Base-by-base conservation (phyloP, 2,888 invertebrate genomes). In the Agrotis ipsilon region DNA sequence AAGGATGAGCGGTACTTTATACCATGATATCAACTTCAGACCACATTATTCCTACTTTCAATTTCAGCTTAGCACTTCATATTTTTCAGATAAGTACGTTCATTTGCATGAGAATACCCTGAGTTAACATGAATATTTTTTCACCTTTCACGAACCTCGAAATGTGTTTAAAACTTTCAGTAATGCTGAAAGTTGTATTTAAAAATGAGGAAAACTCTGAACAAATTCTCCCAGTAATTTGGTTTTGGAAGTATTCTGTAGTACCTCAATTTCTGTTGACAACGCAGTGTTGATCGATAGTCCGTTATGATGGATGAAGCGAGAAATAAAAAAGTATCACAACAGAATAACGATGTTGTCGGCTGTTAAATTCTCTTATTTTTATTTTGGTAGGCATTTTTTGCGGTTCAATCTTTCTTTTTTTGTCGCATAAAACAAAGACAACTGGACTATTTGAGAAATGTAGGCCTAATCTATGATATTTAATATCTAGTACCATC, bases 261-360 rank as follows among this genome's bases (percentile, higher is more conserved):
- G 51, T 61, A 32, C 51, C 45, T 64, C 55, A 61, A 61, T 57
- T 54, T 68, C n/a, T 58, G 49, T 51, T 58, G 61, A 61, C 74
- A 74, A n/a, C 27, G 13, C 43, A 16, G 6, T 19, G 18, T 64
- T 79, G 75, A 75, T 78, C 54, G 75, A 79, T 78, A 43, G 62
- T 46, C 48, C 16, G 62, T n/a, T 43, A 24, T 78, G 78, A 78
- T 70, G 70, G 80, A 78, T 78, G 54, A 46, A 59, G 21, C 7
- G 6, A 43, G 60, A 68, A 76, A 73, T 57, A 55, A 62, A 73
- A 62, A 48, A 51, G 24, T 24, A 18, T 13, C 43, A 16, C 39
- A 13, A 45, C 49, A 24, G 32, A 62, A 45, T 46, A 57, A 69
- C 11, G 19, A 55, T 19, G 45, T 72, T 18, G 55, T n/a, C 13